Conservation (phyloP, 1,140 invertebrate species). For the Caenorhabditis elegans region WBcel235 BX284602.5:9232001-9232500, state of each 20-base stretch:
- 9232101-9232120: background rate
- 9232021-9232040: background rate
- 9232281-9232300: too few species aligned
- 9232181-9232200: background rate
- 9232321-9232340: too few species aligned
- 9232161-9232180: background rate
- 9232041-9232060: background rate
- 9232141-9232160: background rate
- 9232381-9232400: too few species aligned
- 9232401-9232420: too few species aligned
- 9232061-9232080: background rate
- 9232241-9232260: constrained; percentile 10
- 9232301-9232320: too few species aligned
- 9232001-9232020: background rate
- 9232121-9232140: background rate
- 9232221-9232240: background rate
- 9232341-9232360: too few species aligned
- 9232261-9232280: background rate
- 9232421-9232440: too few species aligned
- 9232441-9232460: too few species aligned
- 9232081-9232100: constrained; percentile 13
- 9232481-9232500: too few species aligned
- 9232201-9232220: background rate
- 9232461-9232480: too few species aligned
- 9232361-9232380: too few species aligned